Conservation (phyloP, 1,140 invertebrate species). For the Platyscapa corneri region DNA sequence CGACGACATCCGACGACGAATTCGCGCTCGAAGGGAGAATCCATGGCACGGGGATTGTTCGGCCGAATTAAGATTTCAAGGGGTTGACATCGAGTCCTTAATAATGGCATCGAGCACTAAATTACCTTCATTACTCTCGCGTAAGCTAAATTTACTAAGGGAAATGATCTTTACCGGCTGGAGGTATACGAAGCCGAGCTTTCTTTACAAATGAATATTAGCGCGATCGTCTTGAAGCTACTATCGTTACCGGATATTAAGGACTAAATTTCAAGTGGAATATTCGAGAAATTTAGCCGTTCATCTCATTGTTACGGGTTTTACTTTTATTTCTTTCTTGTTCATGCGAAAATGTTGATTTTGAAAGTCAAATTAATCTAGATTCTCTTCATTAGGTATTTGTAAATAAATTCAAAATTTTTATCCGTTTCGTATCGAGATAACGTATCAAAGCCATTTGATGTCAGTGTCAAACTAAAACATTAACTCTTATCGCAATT, state of each 20-base stretch:
- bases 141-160: neutral
- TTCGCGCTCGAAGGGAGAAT: neutral
- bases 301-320: no score
- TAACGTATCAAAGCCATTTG: no score
- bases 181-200: neutral
- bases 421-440: no score
- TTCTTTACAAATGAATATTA: neutral
- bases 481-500: no score
- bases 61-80: neutral
- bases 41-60: neutral
- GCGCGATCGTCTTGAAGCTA: no score
- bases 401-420: no score
- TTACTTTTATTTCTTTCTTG: neutral
- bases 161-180: neutral
- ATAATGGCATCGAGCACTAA: neutral
- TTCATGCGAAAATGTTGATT: no score
- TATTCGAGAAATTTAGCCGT: no score
- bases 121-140: neutral
- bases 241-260: neutral
- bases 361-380: no score
- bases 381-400: no score
- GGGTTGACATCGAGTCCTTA: constrained; percentile 10
- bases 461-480: no score
- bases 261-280: neutral
- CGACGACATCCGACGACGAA: no score